phyloP scores from a whole-genome alignment of 92 coral and sea anemone genomes.

The Desmophyllum pertusum region DNA sequence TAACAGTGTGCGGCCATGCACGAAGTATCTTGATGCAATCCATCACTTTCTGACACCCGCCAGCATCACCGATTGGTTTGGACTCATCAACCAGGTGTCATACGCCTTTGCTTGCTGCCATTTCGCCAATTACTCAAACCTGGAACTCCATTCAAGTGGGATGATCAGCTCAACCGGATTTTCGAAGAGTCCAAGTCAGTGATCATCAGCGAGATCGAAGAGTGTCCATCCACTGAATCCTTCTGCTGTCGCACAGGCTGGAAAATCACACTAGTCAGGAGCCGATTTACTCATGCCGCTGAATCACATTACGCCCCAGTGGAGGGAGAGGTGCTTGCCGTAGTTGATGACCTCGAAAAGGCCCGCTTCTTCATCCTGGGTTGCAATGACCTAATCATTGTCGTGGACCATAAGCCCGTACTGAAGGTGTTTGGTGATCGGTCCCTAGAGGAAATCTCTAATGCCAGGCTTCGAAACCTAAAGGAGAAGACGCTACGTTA shows the following conservation, averaged over 20 bases:
- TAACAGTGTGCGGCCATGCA: too few species aligned
- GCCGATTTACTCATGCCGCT: constrained; percentile 65
- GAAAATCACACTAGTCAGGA: constrained; percentile 60
- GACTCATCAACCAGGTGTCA: too few species aligned
- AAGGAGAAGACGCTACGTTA: constrained; percentile 63
- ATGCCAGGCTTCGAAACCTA: constrained; percentile 59
- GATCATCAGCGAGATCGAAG: constrained; percentile 53
- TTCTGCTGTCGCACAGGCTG: constrained; percentile 65
- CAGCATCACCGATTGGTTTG: too few species aligned
- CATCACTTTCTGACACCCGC: too few species aligned
- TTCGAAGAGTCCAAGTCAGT: constrained; percentile 59
- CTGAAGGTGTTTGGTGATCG: constrained; percentile 46
- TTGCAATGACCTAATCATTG: constrained; percentile 53
- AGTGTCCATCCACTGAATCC: constrained; percentile 45
- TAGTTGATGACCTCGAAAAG: constrained; percentile 65
- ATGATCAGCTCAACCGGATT: constrained; percentile 51
- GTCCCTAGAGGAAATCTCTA: constrained; percentile 40
- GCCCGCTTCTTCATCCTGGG: constrained; percentile 55
- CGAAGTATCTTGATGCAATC: too few species aligned
- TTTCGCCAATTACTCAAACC: constrained; percentile 38
- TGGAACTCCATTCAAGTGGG: constrained; percentile 46
- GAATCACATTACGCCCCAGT: constrained; percentile 63
- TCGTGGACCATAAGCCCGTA: constrained; percentile 43
- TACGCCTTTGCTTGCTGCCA: too few species aligned
- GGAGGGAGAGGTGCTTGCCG: constrained; percentile 63